phyloP scores from a whole-genome alignment of 2,888 invertebrate genomes.

The Trisateles emortualis region DNA sequence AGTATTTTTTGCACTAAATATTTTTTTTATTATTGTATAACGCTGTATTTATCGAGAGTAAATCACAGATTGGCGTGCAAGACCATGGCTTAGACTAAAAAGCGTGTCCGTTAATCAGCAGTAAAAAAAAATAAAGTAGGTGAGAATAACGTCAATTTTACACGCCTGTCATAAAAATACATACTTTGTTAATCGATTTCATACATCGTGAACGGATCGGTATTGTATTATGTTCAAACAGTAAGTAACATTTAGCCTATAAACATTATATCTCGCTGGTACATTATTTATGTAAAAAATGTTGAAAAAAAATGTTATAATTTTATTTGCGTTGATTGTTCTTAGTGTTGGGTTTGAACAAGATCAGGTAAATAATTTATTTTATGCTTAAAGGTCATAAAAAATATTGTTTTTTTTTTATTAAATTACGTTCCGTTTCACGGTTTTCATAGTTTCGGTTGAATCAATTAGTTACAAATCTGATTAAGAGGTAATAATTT shows the following conservation, averaged over 20 bases:
- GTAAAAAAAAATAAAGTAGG: conserved; percentile 39
- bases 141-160: conserved; percentile 34
- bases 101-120: conserved; percentile 57
- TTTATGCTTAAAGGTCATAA: neutral
- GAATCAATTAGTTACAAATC: too few relatives aligned
- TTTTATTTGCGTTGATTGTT: conserved; percentile 2
- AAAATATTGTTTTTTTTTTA: neutral
- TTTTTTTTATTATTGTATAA: too few relatives aligned
- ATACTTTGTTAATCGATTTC: conserved; percentile 41
- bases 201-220: conserved; percentile 20
- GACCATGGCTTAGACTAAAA: conserved; percentile 31
- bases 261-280: conserved; percentile 5
- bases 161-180: conserved; percentile 38
- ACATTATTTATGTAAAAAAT: conserved; percentile 7
- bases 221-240: conserved; percentile 12
- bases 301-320: conserved; percentile 5
- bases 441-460: too few relatives aligned
- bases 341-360: neutral
- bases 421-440: too few relatives aligned
- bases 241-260: conserved; percentile 7
- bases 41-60: neutral
- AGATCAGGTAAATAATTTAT: conserved; percentile 4
- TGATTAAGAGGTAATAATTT: too few relatives aligned
- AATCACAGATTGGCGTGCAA: conserved; percentile 5
- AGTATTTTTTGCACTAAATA: too few relatives aligned